phyloP scores from a whole-genome alignment of 2,888 invertebrate genomes.

The Candidula unifasciata region DNA sequence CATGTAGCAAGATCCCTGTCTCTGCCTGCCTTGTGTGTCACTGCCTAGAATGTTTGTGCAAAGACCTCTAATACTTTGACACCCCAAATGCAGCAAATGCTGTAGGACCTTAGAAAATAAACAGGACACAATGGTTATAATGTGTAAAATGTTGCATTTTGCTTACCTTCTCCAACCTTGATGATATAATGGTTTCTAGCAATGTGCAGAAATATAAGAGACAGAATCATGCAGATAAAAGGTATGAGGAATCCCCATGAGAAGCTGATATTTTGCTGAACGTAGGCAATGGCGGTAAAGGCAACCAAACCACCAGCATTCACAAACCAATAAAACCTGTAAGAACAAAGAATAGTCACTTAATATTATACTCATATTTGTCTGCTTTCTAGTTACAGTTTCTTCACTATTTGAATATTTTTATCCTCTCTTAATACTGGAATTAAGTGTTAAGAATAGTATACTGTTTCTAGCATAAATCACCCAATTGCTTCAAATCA shows the following conservation, averaged over 20 bases:
- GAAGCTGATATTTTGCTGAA: slow-evolving; percentile 74
- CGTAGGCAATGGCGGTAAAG: slow-evolving; percentile 70
- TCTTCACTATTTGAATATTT: background rate
- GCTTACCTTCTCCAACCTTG: slow-evolving; percentile 48
- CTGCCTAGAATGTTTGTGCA: too few species aligned
- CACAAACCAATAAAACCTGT: slow-evolving; percentile 76
- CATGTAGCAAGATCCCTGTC: too few species aligned
- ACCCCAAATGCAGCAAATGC: background rate
- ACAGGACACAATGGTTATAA: background rate
- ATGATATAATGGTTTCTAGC: slow-evolving; percentile 50
- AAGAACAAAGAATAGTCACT: background rate
- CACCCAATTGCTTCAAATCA: too few species aligned
- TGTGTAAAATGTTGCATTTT: background rate
- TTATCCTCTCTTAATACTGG: too few species aligned
- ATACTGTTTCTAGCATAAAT: too few species aligned
- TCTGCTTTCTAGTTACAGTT: background rate
- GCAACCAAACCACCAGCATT: slow-evolving; percentile 73
- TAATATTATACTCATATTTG: background rate
- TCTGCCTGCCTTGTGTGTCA: too few species aligned
- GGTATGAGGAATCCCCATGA: slow-evolving; percentile 72
- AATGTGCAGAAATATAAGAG: slow-evolving; percentile 66
- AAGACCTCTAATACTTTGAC: too few species aligned
- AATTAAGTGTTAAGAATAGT: too few species aligned
- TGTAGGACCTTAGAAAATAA: background rate
- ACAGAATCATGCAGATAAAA: slow-evolving; percentile 67